Evolutionary conservation across 2,113 vertebrate genomes (phyloP).

Genomic region (Vombatus ursinus): DNA sequence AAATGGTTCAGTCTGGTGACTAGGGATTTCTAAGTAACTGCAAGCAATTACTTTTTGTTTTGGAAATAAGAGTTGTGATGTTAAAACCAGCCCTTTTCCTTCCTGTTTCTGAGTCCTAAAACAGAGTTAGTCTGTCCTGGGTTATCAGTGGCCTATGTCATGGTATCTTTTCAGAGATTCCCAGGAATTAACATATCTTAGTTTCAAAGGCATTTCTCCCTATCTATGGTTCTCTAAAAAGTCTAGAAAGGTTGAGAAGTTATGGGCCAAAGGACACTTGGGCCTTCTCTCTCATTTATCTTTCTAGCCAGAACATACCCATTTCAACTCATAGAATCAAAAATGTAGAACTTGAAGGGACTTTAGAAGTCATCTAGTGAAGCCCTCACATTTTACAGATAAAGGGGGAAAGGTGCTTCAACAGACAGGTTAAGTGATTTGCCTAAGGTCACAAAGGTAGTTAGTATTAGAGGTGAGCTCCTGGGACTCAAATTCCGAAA

Average conservation of each 20-base stretch:
- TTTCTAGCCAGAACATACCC: conserved; percentile 56
- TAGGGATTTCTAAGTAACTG: conserved; percentile 60
- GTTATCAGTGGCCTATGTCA: conserved; percentile 60
- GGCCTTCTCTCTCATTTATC: conserved; percentile 39
- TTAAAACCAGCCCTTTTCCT: conserved; percentile 45
- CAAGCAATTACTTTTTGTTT: conserved; percentile 57
- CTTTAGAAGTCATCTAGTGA: not conserved
- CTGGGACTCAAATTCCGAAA: conserved; percentile 35
- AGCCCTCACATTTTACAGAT: not conserved
- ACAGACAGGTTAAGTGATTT: not conserved
- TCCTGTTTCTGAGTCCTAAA: conserved; percentile 54
- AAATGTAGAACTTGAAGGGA: not conserved
- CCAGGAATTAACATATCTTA: conserved; percentile 54
- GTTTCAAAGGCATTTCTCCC: conserved; percentile 60
- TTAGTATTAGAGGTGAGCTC: not conserved
- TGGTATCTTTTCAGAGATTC: conserved; percentile 58
- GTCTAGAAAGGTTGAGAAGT: conserved; percentile 42
- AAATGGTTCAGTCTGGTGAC: conserved; percentile 52
- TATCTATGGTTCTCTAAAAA: conserved; percentile 56
- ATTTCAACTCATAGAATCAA: conserved; percentile 36
- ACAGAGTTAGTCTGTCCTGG: conserved; percentile 66
- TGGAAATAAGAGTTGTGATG: conserved; percentile 46
- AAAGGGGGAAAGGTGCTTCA: not conserved
- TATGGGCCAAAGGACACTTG: conserved; percentile 1
- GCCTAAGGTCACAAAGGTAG: not conserved